Evolutionary conservation across 2,113 vertebrate genomes (phyloP), one percentile per base, ranked within the genome.

Genomic region (Apaloderma vittatum): DNA sequence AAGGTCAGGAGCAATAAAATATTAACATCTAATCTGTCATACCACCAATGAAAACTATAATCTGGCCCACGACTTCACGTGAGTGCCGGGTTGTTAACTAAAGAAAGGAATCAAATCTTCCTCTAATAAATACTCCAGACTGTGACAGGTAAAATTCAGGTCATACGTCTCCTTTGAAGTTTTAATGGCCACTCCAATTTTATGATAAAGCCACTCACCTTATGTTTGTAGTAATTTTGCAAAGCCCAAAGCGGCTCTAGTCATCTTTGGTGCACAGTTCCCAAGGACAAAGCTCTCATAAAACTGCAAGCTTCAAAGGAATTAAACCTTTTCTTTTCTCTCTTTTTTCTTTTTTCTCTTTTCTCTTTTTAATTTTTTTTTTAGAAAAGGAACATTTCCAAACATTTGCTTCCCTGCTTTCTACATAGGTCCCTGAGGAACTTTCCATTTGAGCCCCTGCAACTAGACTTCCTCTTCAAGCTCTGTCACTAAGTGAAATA

Each of bases 161-260:
- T 93, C 85, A 91, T 86, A 85, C 11, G 15, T 94, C 83, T 96
- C 96, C 97, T 97, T 96, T 96, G 94, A 97, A 95, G 96, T 96
- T 97, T 95, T 97, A 79, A 91, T 96, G 90, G 71, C 83, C 93
- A 90, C 96, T 97, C 94, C 94, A 90, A 77, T 96, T 96, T 94
- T 95, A 92, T 88, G 95, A 97, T 95, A 93, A 98, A 97, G 89
- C 88, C 91, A 87, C 93, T 97, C 86, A 96, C 78, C 96, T 96
- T 97, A 94, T 96, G 94, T 97, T 93, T 95, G 96, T 88, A 91
- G 94, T 96, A 94, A 97, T 97, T 98, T 97, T 96, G 94, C 74
- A 96, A 93, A 94, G 88, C 94, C 95, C 7, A 68, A 94, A 95
- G 95, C 88, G 94, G 93, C 91, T 94, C 72, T 89, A 91, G 95